Percentiles rank a stretch among this genome's conserved stretches.
These are phyloP conservation scores for Drosophila cyrtoloma DNA, from an alignment of 2,888 invertebrate species.

Conservation along the genomic window DNA sequence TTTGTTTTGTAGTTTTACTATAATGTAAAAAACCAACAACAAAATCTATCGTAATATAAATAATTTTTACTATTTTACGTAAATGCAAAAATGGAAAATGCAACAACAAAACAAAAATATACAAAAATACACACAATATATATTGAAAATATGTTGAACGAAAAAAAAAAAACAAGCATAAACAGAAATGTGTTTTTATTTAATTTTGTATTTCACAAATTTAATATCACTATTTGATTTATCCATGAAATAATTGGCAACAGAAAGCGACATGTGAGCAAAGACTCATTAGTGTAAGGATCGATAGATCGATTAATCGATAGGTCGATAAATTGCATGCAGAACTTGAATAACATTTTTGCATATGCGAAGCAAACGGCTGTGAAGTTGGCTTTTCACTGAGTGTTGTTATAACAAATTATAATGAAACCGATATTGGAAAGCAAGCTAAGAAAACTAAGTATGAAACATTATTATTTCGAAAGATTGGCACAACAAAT, in stretches of 20 bases:
- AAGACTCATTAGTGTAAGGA: conserved; percentile 65
- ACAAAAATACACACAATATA: conserved; percentile 64
- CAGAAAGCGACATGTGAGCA: conserved; percentile 36
- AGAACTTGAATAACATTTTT: conserved; percentile 53
- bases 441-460: conserved; percentile 34
- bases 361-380: conserved; percentile 68
- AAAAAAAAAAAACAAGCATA: conserved; percentile 55
- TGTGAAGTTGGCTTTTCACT: conserved; percentile 74
- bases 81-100: conserved; percentile 52
- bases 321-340: conserved; percentile 18
- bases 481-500: background rate
- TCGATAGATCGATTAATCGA: conserved; percentile 31
- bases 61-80: conserved; percentile 66
- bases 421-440: conserved; percentile 23
- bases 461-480: conserved; percentile 18
- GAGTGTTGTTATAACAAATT: conserved; percentile 26
- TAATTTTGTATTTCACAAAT: conserved; percentile 18
- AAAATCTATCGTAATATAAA: conserved; percentile 51
- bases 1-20: conserved; percentile 76
- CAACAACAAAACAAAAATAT: conserved; percentile 51
- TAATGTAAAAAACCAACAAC: conserved; percentile 50
- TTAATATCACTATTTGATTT: conserved; percentile 12
- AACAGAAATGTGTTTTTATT: conserved; percentile 66
- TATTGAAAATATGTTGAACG: conserved; percentile 69
- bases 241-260: conserved; percentile 9